Evolutionary conservation across 2,113 vertebrate species (phyloP).

Genomic region (Callipepla squamata): DNA sequence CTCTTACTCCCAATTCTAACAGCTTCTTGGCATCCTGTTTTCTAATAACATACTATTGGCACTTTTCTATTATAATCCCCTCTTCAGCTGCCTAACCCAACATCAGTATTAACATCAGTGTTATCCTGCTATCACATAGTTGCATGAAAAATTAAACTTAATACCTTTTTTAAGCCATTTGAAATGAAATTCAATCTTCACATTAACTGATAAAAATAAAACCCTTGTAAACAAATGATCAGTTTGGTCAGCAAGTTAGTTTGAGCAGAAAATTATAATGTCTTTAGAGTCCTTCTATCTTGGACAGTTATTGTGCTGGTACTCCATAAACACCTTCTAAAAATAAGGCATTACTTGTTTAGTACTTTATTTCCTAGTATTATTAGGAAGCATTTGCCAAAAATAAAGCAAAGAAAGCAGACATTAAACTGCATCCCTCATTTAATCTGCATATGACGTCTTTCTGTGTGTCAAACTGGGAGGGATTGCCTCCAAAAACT

Average conservation of each 20-base stretch:
- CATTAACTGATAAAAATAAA: background rate
- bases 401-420: background rate
- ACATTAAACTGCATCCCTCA: background rate
- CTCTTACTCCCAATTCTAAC: slow-evolving; percentile 3
- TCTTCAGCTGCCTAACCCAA: slow-evolving; percentile 42
- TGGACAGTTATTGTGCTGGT: background rate
- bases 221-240: background rate
- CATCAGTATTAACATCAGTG: slow-evolving; percentile 15
- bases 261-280: background rate
- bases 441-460: background rate
- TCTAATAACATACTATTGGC: slow-evolving; percentile 21
- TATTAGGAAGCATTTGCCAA: background rate
- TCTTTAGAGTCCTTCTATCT: background rate
- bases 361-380: background rate
- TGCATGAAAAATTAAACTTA: slow-evolving; percentile 30
- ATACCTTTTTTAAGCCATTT: background rate
- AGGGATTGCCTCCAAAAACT: background rate
- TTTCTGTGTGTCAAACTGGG: background rate
- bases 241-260: background rate
- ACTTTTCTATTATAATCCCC: slow-evolving; percentile 40
- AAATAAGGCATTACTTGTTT: background rate
- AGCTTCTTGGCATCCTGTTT: slow-evolving; percentile 27
- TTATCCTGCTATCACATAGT: slow-evolving; percentile 48
- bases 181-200: background rate
- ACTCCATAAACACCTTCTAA: background rate